These are phyloP conservation scores for Myripristis jacobus DNA, from an alignment of 2,797 vertebrate species.

Conservation along the genomic window DNA sequence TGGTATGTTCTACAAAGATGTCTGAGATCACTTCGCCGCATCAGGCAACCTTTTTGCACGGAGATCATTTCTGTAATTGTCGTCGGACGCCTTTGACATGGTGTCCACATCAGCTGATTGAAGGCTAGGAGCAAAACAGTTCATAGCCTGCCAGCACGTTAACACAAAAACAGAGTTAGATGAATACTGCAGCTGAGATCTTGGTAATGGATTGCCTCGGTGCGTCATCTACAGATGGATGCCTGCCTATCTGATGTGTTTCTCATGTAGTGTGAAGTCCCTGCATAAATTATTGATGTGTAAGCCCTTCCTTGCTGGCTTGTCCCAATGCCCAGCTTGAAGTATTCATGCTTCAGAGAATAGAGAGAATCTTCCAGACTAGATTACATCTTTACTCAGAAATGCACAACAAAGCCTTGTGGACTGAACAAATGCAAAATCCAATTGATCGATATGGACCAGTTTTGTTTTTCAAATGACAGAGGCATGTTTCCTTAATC, in stretches of 20 bases:
- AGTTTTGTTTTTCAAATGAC: constrained; percentile 29
- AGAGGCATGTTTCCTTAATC: constrained; percentile 22
- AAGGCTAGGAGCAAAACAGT: constrained; percentile 18
- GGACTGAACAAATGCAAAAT: not conserved
- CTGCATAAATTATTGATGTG: constrained; percentile 76
- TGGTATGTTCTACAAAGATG: too few relatives aligned
- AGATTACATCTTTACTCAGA: constrained; percentile 14
- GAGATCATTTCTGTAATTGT: not conserved
- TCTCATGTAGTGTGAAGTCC: constrained; percentile 69
- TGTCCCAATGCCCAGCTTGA: constrained; percentile 39
- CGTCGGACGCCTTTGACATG: not conserved
- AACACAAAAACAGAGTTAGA: constrained; percentile 27
- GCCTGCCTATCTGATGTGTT: constrained; percentile 70
- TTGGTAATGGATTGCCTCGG: constrained; percentile 27
- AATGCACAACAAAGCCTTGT: constrained; percentile 15
- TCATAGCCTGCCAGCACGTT: constrained; percentile 14
- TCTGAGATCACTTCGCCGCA: constrained; percentile 8
- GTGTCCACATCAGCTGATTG: constrained; percentile 11
- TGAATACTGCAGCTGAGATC: constrained; percentile 8
- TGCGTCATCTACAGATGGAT: constrained; percentile 65
- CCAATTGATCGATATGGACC: constrained; percentile 39
- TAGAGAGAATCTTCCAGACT: constrained; percentile 16
- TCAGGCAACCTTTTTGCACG: not conserved
- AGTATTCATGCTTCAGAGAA: constrained; percentile 55
- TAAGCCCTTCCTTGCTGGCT: constrained; percentile 27